Conservation (phyloP, 23 tunicate species). For the Pegea sp. region DNA sequence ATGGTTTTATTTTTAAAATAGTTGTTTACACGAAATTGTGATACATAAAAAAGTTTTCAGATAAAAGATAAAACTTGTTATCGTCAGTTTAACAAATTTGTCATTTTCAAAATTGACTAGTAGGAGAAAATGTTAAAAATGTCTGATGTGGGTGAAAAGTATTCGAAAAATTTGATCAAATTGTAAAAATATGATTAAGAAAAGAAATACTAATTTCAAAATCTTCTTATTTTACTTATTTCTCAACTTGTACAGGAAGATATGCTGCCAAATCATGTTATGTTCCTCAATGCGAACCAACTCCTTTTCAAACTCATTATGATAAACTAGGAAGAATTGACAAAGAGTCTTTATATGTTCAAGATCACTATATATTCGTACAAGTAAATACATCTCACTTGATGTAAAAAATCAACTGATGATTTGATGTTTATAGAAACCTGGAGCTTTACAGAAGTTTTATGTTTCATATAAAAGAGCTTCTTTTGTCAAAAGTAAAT, state of each 20-base stretch:
- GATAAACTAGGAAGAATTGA: conserved; percentile 34
- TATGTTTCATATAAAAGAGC: conserved; percentile 44
- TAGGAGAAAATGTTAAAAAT: no score
- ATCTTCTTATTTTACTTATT: neutral
- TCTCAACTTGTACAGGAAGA: conserved; percentile 7
- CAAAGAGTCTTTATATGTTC: conserved; percentile 51
- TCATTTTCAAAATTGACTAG: no score
- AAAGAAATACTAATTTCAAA: neutral
- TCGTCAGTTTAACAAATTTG: no score
- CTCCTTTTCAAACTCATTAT: conserved; percentile 27
- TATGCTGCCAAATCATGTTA: conserved; percentile 22
- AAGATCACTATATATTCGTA: conserved; percentile 51
- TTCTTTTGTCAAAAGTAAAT: conserved; percentile 27
- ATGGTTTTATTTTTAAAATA: no score
- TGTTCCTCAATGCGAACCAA: conserved; percentile 24
- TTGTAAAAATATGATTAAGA: no score
- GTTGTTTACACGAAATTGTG: no score
- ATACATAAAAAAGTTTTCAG: no score
- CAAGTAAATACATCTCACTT: conserved; percentile 17
- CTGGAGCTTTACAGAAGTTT: conserved; percentile 47
- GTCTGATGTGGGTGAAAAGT: no score
- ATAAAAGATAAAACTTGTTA: no score
- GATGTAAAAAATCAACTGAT: neutral
- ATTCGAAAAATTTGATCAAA: no score
- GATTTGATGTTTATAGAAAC: conserved; percentile 14